Percentiles rank a stretch among this genome's conserved stretches.
Evolutionary conservation across 1,140 invertebrate genomes (phyloP).

Genomic region (Drosophila albomicans): DNA sequence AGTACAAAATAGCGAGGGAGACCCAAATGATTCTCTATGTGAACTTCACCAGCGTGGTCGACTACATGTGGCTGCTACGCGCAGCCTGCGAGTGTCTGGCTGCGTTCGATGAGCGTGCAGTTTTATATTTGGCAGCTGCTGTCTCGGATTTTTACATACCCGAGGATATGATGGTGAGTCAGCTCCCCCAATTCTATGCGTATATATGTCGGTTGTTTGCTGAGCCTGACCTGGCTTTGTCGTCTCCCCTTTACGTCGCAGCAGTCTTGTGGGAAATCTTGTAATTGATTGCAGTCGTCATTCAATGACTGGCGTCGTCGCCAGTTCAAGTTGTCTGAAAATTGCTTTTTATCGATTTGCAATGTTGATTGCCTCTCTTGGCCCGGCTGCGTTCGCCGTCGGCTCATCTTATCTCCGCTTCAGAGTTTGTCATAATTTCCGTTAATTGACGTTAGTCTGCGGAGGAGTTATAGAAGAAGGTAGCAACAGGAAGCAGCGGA

Average conservation of each 20-base stretch:
- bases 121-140: slow-evolving; percentile 98
- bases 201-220: no score
- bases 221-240: neutral
- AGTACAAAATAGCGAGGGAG: slow-evolving; percentile 89
- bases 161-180: slow-evolving; percentile 93
- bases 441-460: slow-evolving; percentile 66
- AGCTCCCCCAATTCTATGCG: neutral
- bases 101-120: slow-evolving; percentile 88
- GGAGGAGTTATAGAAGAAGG: no score
- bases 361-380: slow-evolving; percentile 56
- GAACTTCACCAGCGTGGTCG: slow-evolving; percentile 93
- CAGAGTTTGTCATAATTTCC: slow-evolving; percentile 41
- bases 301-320: slow-evolving; percentile 44
- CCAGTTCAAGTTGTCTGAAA: slow-evolving; percentile 60
- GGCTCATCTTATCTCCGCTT: slow-evolving; percentile 49
- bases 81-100: slow-evolving; percentile 91
- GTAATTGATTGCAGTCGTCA: slow-evolving; percentile 81
- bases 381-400: slow-evolving; percentile 9
- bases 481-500: neutral
- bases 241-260: no score
- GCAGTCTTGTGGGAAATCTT: slow-evolving; percentile 73
- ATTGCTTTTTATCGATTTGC: slow-evolving; percentile 80
- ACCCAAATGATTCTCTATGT: slow-evolving; percentile 90
- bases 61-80: slow-evolving; percentile 97
- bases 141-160: slow-evolving; percentile 99